These are phyloP conservation scores for Serinus canaria DNA, from an alignment of 2,113 vertebrate species.

Conservation along the genomic window DNA sequence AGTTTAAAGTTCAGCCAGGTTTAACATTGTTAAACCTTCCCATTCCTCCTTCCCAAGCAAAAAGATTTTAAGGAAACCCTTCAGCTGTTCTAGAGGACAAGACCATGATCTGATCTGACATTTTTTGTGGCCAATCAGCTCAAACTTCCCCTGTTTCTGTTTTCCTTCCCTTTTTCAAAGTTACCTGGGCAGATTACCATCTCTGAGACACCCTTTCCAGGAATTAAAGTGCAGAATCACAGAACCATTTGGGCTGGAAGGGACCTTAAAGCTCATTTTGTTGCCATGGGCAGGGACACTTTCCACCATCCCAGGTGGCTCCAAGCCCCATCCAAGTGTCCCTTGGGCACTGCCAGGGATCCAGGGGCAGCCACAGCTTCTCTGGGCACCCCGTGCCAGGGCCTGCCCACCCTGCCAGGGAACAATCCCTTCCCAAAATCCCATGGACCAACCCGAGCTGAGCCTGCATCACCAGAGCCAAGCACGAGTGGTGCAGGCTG, in stretches of 20 bases:
- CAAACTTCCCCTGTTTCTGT: neutral
- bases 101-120: neutral
- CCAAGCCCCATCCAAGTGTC: fast-evolving
- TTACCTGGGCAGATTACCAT: neutral
- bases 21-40: neutral
- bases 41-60: neutral
- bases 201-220: neutral
- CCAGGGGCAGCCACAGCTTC: neutral
- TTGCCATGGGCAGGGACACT: neutral
- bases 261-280: neutral
- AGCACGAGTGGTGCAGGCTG: fast-evolving
- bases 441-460: neutral
- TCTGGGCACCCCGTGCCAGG: neutral
- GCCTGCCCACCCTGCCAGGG: neutral
- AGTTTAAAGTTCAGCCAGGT: neutral
- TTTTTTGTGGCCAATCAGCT: neutral
- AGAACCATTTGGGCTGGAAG: neutral
- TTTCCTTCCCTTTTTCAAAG: neutral
- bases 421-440: no score
- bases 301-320: fast-evolving
- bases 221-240: neutral
- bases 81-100: neutral
- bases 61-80: neutral
- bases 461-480: neutral
- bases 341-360: neutral